Conservation (phyloP, 2,888 invertebrate species). For the Stegana nigrithorax region DNA sequence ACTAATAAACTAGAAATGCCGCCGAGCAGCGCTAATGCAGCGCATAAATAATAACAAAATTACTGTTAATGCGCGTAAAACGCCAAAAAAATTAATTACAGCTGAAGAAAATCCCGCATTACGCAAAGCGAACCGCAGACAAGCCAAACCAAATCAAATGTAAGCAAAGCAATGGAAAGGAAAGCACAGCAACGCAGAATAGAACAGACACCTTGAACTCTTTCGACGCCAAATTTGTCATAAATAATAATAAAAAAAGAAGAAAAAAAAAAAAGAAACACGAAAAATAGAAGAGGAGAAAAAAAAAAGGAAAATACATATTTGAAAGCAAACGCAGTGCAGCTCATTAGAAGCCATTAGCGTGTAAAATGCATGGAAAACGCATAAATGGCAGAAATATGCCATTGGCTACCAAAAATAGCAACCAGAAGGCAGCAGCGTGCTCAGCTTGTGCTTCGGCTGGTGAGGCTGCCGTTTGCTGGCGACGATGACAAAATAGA, state of each 20-base stretch:
- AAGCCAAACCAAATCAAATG: too few relatives aligned
- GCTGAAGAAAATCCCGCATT: too few relatives aligned
- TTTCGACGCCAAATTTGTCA: constrained; percentile 42
- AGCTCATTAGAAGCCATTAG: constrained; percentile 13
- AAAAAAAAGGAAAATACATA: too few relatives aligned
- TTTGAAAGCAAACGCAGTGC: constrained; percentile 30
- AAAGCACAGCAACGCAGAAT: too few relatives aligned
- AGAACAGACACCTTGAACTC: constrained; percentile 8
- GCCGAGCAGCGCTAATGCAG: too few relatives aligned
- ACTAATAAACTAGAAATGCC: too few relatives aligned
- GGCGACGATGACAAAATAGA: background rate
- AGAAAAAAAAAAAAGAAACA: constrained; percentile 22
- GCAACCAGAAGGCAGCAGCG: background rate
- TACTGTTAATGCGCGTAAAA: too few relatives aligned
- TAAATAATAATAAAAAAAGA: constrained; percentile 30
- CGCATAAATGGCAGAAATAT: constrained; percentile 8
- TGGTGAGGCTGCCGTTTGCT: background rate
- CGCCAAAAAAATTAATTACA: too few relatives aligned
- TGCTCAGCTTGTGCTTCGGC: background rate
- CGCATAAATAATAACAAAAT: too few relatives aligned
- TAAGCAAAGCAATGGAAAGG: too few relatives aligned
- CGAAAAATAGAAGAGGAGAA: constrained; percentile 17
- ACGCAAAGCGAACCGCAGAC: background rate
- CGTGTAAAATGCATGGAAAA: background rate
- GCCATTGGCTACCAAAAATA: constrained; percentile 7